Base-by-base conservation (phyloP, 2,797 vertebrate genomes). In the Sebastiscus albofasciatus region DNA sequence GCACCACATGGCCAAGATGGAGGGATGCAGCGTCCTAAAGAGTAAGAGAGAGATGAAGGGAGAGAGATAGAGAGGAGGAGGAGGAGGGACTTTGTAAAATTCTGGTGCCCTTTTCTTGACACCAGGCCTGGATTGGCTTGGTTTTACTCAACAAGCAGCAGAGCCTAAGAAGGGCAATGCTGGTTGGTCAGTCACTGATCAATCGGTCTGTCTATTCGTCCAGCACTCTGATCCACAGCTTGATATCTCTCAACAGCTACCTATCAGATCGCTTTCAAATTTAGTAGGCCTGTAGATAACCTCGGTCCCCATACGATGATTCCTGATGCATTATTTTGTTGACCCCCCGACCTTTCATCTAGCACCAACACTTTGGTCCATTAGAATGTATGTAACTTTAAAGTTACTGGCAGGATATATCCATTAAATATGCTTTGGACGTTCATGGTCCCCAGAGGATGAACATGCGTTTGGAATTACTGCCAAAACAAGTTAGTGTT, bases 1-100 rank as follows among this genome's bases (percentile, higher is more conserved):
- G 6, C 82, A 89, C 88, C 89, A 93, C 92, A 94, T 93, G 94
- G 89, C 86, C 72, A 49, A 82, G 60, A 85, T 79, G 74, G 86
- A 81, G 83, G 77, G 83, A 85, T 42, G 62, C 59, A 76, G 83
- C 68, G 56, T 89, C 62, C 71, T 31, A 52, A 73, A 75, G 75
- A 73, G 34, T 22, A 66, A 27, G 80, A 65, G 73, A 62, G 52
- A 82, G 80, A 76, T 36, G 72, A 66, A 71, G 67, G 59, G 18
- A 75, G 52, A 49, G 72, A 68, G 66, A 82, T 39, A 64, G 54
- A 85, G 9, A 72, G 60, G 70, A 34, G 27, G 42, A 82, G 34
- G 59, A 83, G 74, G 42, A 42, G 42, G 78, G 49, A 66, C 22
- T 36, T 59, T 3, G 14, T 22, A 52, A 62, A 8, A 56, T 60